Evolutionary conservation across 2,797 vertebrate species (phyloP), one percentile per base, ranked within the genome.

Genomic region (Tympanoctomys barrerae): DNA sequence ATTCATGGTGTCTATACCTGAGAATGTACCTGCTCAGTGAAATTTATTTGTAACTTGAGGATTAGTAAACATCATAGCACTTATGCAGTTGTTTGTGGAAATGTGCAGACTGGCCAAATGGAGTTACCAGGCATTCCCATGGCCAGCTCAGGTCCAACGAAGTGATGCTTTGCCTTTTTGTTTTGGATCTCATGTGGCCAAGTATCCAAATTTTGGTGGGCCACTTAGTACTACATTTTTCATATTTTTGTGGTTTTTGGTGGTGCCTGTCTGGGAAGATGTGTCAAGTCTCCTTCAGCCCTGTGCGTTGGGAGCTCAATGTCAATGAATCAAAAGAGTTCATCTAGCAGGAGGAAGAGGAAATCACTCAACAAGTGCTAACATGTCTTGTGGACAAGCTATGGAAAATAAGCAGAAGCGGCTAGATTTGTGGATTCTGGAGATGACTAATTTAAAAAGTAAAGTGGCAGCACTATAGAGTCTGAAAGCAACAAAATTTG

Each of bases 11-110:
- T 61, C 83, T 21, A 46, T 28, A 19, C 36, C 31, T 1, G 61
- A 39, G 64, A 26, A 33, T 10, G 11, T 19, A 7, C 10, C 33
- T 18, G 26, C 26, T 68, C 7, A 39, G 52, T 36, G n/a, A 33
- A 57, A 61, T 54, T 31, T 46, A 46, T 5, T 16, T 62, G 59
- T 10, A 52, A 75, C 13, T 6, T 79, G 36, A 36, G 62, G 21
- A 64, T 46, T 62, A 26, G 0, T 16, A 64, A 59, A 0, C 2
- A 0, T 0, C 31, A 79, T 8, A 1, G 24, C 16, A 24, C 18
- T 77, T 80, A 11, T n/a, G 10, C 24, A 83, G 57, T 49, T 39
- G 49, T 14, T 36, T 87, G 70, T 52, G 78, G 88, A 57, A 24
- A 28, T 0, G 5, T 2, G 0, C 8, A 24, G 52, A 49, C 16